These are phyloP conservation scores for Apamea monoglypha DNA, from an alignment of 2,888 invertebrate genomes.

Conservation along the genomic window DNA sequence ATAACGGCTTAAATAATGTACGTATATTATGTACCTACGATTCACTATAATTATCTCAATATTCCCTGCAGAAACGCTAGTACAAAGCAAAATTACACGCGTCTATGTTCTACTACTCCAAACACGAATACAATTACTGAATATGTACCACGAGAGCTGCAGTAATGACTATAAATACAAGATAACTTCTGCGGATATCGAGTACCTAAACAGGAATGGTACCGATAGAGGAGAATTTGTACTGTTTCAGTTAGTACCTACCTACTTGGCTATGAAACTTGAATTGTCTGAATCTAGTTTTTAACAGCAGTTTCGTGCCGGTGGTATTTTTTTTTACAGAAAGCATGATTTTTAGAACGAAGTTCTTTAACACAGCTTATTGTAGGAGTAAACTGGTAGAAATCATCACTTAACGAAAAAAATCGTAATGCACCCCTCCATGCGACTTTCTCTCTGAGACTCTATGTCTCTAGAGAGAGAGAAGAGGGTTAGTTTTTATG, in stretches of 20 bases:
- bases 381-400: background rate
- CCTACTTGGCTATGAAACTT: background rate
- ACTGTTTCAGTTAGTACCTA: background rate
- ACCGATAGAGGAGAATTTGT: background rate
- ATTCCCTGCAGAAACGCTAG: background rate
- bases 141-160: constrained; percentile 1
- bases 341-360: background rate
- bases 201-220: background rate
- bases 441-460: background rate
- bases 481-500: background rate
- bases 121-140: constrained; percentile 1
- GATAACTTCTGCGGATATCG: constrained; percentile 10
- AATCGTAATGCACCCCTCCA: background rate
- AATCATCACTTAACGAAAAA: background rate
- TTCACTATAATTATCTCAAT: constrained; percentile 19
- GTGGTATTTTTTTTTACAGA: too few relatives aligned
- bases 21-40: background rate
- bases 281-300: background rate
- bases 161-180: constrained; percentile 17
- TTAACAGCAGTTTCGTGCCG: too few relatives aligned
- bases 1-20: background rate
- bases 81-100: constrained; percentile 32
- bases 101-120: background rate
- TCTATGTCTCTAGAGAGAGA: background rate
- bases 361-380: background rate